These are phyloP conservation scores for Pollenia labialis DNA, from an alignment of 2,888 invertebrate genomes.

Conservation along the genomic window DNA sequence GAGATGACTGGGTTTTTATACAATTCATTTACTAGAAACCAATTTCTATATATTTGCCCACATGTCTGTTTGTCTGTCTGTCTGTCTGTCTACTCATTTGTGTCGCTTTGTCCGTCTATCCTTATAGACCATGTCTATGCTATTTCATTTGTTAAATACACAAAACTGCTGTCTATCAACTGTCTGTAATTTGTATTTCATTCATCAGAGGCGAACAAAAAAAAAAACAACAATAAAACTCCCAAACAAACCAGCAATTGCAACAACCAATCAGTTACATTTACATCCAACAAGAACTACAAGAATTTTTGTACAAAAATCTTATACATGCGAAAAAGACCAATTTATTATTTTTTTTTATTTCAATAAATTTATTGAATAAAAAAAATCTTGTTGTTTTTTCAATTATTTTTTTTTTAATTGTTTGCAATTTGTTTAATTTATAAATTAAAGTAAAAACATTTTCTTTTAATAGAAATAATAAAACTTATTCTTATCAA, in stretches of 20 bases:
- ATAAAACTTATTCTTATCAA: conserved; percentile 29
- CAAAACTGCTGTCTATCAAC: conserved; percentile 79
- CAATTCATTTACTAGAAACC: conserved; percentile 71
- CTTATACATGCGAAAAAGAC: background rate
- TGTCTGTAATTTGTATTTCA: conserved; percentile 77
- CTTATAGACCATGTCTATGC: conserved; percentile 33
- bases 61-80: conserved; percentile 12
- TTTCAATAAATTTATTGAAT: background rate
- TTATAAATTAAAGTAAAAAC: background rate
- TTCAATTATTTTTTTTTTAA: background rate
- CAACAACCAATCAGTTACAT: conserved; percentile 35
- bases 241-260: conserved; percentile 34
- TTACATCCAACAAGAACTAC: background rate
- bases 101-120: conserved; percentile 26
- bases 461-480: conserved; percentile 4
- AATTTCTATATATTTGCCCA: conserved; percentile 60
- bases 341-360: conserved; percentile 28
- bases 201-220: conserved; percentile 75
- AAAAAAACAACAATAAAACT: conserved; percentile 46
- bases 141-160: conserved; percentile 73
- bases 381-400: conserved; percentile 2
- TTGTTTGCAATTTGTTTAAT: conserved; percentile 28
- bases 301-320: background rate
- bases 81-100: conserved; percentile 67
- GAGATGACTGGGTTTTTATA: conserved; percentile 22